Evolutionary conservation across 2,888 invertebrate genomes (phyloP).

Genomic region (Melipona beecheii): DNA sequence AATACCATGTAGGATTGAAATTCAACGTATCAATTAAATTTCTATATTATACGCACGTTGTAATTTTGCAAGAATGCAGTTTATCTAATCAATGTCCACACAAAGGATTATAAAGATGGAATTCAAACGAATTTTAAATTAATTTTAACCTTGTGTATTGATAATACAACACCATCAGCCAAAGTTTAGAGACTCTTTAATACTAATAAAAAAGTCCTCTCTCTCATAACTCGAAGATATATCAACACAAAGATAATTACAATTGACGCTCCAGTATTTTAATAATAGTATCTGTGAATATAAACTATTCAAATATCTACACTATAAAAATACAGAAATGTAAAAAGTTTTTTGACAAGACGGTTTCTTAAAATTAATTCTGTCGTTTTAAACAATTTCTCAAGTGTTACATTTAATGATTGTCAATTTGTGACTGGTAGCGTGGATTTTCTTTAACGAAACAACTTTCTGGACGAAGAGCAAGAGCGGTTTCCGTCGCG

Average conservation of each 20-base stretch:
- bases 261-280: neutral
- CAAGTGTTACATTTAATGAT: no score
- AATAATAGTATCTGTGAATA: no score
- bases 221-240: neutral
- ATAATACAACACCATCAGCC: neutral
- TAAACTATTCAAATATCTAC: no score
- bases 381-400: no score
- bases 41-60: neutral
- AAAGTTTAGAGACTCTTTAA: neutral
- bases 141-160: rapidly evolving
- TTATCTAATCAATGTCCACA: neutral
- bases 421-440: no score
- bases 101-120: neutral
- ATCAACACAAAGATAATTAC: neutral
- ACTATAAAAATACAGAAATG: no score
- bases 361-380: no score
- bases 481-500: conserved; percentile 26
- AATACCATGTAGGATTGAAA: neutral
- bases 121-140: neutral
- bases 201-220: neutral
- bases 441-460: neutral
- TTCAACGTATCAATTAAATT: neutral
- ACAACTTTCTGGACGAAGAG: neutral
- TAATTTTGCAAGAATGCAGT: conserved; percentile 1
- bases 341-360: no score